Percentiles rank a stretch among this genome's conserved stretches.
Conservation (phyloP, 64 coral and sea anemone species). For the Orbicella faveolata region DNA sequence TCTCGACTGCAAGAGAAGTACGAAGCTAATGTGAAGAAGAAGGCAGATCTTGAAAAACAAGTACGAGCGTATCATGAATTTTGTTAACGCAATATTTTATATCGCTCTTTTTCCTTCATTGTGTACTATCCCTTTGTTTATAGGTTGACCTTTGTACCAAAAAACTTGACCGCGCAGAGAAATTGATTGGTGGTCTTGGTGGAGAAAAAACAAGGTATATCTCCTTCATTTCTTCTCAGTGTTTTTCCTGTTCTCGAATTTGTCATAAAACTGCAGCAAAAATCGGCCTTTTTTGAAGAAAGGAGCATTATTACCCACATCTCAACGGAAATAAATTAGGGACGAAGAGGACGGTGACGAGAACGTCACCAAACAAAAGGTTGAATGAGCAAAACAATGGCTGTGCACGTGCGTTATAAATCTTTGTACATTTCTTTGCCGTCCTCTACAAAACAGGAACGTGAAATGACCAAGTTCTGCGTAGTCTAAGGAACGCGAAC, state of each 20-base stretch:
- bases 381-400: no score
- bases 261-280: no score
- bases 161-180: slow-evolving; percentile 97
- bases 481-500: no score
- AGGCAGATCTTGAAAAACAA: slow-evolving; percentile 96
- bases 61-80: slow-evolving; percentile 11
- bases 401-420: no score
- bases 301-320: no score
- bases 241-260: not conserved
- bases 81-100: not conserved
- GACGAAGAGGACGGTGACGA: no score
- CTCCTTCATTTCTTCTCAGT: not conserved
- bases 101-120: not conserved
- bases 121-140: not conserved
- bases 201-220: slow-evolving; percentile 97
- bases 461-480: no score
- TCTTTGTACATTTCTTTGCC: no score
- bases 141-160: slow-evolving; percentile 99
- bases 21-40: slow-evolving; percentile 95
- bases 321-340: no score
- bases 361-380: no score
- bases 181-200: slow-evolving; percentile 93
- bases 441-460: no score
- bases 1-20: slow-evolving; percentile 97
- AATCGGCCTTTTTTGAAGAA: no score